Conservation (phyloP, 2,888 invertebrate genomes). For the Troides oblongomaculatus region DNA sequence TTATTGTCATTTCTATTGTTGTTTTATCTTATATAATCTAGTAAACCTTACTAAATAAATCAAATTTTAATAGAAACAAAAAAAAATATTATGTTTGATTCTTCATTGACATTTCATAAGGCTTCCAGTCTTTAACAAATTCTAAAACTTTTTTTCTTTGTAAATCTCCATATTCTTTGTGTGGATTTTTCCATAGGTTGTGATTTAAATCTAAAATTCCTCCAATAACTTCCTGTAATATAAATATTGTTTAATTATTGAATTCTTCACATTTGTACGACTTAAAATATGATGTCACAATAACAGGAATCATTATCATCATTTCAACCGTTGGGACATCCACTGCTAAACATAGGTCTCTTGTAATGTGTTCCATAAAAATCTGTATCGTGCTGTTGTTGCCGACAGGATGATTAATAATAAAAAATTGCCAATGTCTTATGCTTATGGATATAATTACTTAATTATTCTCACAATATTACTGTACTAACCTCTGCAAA, state of each 20-base stretch:
- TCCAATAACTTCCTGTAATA: conserved; percentile 91
- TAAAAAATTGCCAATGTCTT: no score
- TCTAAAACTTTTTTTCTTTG: conserved; percentile 88
- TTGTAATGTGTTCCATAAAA: no score
- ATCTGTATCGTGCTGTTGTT: no score
- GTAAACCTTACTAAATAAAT: neutral
- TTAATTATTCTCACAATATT: neutral
- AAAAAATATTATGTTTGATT: conserved; percentile 32
- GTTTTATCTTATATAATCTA: neutral
- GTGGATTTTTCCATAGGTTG: conserved; percentile 90
- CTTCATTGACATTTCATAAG: conserved; percentile 79
- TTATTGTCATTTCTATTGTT: neutral
- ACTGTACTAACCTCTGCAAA: conserved; percentile 90
- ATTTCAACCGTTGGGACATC: no score
- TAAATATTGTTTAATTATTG: neutral
- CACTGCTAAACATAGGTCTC: no score
- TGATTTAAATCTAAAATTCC: conserved; percentile 96
- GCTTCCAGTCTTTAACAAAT: conserved; percentile 86
- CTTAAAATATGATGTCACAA: no score
- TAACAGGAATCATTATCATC: no score
- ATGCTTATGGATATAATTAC: no score
- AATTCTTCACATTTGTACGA: neutral
- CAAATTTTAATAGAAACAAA: neutral
- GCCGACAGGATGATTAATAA: no score
- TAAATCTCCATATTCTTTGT: conserved; percentile 85